Conservation (phyloP, 1,140 invertebrate genomes). For the Gonioctena quinquepunctata region DNA sequence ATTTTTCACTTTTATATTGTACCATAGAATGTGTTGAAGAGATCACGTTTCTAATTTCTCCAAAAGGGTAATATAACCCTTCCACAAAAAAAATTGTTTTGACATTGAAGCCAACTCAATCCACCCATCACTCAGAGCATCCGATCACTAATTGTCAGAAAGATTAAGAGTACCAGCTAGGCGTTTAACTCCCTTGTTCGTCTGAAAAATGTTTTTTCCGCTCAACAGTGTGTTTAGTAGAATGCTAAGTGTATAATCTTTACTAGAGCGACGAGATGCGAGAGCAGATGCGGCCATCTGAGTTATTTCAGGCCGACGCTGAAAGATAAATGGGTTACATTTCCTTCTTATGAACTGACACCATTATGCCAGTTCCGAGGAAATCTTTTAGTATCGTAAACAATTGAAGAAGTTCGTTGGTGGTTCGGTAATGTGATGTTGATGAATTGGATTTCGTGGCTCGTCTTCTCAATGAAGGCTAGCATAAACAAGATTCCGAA, state of each 20-base stretch:
- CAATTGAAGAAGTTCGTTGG: slow-evolving; percentile 4
- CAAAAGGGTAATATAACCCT: background rate
- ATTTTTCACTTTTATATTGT: too few species aligned
- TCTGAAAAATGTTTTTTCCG: background rate
- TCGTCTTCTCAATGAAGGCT: too few species aligned
- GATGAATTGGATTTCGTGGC: background rate
- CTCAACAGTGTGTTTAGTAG: background rate
- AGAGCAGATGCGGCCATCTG: slow-evolving; percentile 12
- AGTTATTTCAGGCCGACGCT: slow-evolving; percentile 20
- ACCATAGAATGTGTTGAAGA: background rate
- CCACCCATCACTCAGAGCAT: background rate
- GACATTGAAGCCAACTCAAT: background rate
- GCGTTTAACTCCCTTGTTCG: background rate
- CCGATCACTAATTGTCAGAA: background rate
- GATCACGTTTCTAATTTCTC: background rate
- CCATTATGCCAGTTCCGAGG: slow-evolving; percentile 18
- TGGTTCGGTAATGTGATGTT: background rate
- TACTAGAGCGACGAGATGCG: background rate
- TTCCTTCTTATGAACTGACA: slow-evolving; percentile 22
- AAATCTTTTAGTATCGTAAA: slow-evolving; percentile 17
- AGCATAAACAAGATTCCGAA: too few species aligned
- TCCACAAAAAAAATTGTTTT: background rate
- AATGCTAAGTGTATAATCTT: slow-evolving; percentile 1
- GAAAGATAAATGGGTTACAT: slow-evolving; percentile 27
- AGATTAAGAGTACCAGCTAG: too few species aligned